These are phyloP conservation scores for Leptinotarsa lineolata DNA, from an alignment of 1,140 invertebrate species.

Conservation along the genomic window DNA sequence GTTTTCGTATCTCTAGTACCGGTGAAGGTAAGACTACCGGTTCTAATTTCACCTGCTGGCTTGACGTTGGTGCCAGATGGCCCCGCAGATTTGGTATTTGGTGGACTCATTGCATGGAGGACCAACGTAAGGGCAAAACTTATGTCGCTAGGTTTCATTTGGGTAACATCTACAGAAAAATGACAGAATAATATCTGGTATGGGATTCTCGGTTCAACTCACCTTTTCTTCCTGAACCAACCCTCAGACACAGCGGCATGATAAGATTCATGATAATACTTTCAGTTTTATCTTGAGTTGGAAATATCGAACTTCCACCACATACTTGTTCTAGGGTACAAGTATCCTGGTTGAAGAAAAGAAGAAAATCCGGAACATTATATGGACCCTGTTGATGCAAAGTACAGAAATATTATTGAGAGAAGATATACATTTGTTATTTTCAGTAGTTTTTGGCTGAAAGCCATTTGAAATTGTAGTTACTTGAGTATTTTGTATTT, in stretches of 20 bases:
- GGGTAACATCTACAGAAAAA: conserved; percentile 75
- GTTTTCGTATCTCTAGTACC: conserved; percentile 73
- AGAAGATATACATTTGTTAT: too few species aligned
- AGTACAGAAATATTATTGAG: neutral
- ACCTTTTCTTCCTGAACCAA: conserved; percentile 86
- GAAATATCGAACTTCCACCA: conserved; percentile 83
- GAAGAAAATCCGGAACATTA: conserved; percentile 40
- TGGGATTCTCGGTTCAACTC: neutral
- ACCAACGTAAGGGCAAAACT: conserved; percentile 88
- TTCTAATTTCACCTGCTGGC: conserved; percentile 68
- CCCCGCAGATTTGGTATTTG: conserved; percentile 65
- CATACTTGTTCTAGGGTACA: conserved; percentile 94
- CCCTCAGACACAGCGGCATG: conserved; percentile 91
- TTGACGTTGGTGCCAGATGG: conserved; percentile 68
- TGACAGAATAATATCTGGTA: too few species aligned
- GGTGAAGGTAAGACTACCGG: conserved; percentile 77
- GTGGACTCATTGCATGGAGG: conserved; percentile 84
- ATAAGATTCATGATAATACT: conserved; percentile 95
- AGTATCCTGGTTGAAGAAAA: conserved; percentile 69
- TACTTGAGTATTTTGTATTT: conserved; percentile 88
- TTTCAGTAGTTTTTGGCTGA: too few species aligned
- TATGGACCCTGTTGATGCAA: conserved; percentile 12
- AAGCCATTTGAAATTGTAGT: neutral
- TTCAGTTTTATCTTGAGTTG: conserved; percentile 89
- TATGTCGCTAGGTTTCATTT: conserved; percentile 86